Conservation (phyloP, 2,797 vertebrate genomes). For the Lacerta bilineata region DNA sequence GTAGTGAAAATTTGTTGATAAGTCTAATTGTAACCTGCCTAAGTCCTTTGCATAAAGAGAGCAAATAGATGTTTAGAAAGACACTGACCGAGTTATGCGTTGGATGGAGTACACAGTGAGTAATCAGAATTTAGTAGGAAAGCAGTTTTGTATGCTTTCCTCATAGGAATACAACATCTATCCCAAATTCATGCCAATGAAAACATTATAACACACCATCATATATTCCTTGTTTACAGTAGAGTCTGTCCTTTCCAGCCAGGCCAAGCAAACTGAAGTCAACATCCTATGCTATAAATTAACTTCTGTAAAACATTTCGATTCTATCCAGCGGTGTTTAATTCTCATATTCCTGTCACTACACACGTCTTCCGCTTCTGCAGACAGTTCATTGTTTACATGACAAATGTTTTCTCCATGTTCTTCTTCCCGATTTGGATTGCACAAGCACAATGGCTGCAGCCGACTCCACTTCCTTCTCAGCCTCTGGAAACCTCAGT, state of each 20-base stretch:
- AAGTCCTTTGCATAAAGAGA: slow-evolving; percentile 4
- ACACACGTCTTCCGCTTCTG: slow-evolving; percentile 64
- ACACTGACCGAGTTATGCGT: neutral
- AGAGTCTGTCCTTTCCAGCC: slow-evolving; percentile 24
- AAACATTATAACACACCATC: slow-evolving; percentile 45
- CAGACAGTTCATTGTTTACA: slow-evolving; percentile 64
- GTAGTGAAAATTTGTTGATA: slow-evolving; percentile 12
- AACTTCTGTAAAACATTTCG: slow-evolving; percentile 40
- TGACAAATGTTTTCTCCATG: slow-evolving; percentile 68
- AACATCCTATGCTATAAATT: slow-evolving; percentile 59
- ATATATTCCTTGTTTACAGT: slow-evolving; percentile 44
- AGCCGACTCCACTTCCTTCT: slow-evolving; percentile 78
- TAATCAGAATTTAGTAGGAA: slow-evolving; percentile 24
- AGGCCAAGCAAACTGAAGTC: slow-evolving; percentile 57
- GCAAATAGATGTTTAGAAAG: slow-evolving; percentile 4
- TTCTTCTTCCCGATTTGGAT: slow-evolving; percentile 72
- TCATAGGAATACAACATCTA: slow-evolving; percentile 43
- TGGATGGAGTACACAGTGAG: neutral
- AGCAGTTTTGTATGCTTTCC: slow-evolving; percentile 41
- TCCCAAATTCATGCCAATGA: slow-evolving; percentile 44
- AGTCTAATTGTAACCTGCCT: neutral
- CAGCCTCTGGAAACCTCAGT: slow-evolving; percentile 73
- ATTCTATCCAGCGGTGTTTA: slow-evolving; percentile 64
- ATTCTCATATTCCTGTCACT: slow-evolving; percentile 61
- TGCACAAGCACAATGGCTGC: slow-evolving; percentile 73